A percentile compares a stretch with the other conserved stretches of the same genome.
Evolutionary conservation across 2,888 invertebrate species (phyloP).

Genomic region (Lithophane leautieri): DNA sequence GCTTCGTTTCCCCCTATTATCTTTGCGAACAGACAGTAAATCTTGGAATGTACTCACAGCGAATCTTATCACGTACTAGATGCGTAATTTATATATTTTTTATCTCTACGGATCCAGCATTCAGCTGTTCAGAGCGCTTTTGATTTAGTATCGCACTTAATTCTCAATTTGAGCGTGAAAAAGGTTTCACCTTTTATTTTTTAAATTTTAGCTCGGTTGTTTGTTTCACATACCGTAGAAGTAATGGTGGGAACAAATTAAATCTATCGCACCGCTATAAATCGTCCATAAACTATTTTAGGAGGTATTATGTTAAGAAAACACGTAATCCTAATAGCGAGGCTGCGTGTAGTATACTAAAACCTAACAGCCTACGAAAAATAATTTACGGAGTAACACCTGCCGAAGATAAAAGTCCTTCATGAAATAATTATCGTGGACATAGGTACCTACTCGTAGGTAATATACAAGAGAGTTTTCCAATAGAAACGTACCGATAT

Average conservation of each 20-base stretch:
- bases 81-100: slow-evolving; percentile 65
- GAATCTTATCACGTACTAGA: slow-evolving; percentile 72
- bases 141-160: slow-evolving; percentile 55
- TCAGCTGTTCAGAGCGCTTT: slow-evolving; percentile 45
- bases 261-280: slow-evolving; percentile 37
- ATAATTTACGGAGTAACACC: slow-evolving; percentile 54
- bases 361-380: slow-evolving; percentile 53
- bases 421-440: slow-evolving; percentile 50
- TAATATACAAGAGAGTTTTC: slow-evolving; percentile 33
- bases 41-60: slow-evolving; percentile 66
- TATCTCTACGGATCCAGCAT: slow-evolving; percentile 44
- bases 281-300: slow-evolving; percentile 39
- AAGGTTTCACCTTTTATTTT: slow-evolving; percentile 44
- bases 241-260: slow-evolving; percentile 28
- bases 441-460: background rate
- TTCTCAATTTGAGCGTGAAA: slow-evolving; percentile 43
- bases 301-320: slow-evolving; percentile 30
- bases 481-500: slow-evolving; percentile 47
- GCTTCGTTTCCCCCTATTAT: slow-evolving; percentile 78
- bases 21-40: slow-evolving; percentile 76
- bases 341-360: slow-evolving; percentile 36
- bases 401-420: slow-evolving; percentile 51
- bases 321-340: slow-evolving; percentile 32
- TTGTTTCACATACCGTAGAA: slow-evolving; percentile 32
- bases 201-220: slow-evolving; percentile 41